A percentile compares a stretch with the other conserved stretches of the same genome.
Conservation (phyloP, 2,113 vertebrate species). For the Hyperoodon ampullatus region DNA sequence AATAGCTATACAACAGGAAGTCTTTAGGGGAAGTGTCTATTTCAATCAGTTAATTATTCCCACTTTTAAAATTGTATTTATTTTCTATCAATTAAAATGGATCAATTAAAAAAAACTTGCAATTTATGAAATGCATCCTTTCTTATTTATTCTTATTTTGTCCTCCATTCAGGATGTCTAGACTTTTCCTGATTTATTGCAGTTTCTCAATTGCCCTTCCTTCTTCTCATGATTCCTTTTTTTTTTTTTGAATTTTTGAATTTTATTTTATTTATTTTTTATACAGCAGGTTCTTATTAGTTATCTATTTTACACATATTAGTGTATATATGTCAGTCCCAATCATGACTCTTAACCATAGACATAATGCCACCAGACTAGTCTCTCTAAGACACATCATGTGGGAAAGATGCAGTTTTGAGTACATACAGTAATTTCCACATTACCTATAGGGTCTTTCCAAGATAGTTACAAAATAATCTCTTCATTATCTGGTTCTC, state of each 20-base stretch:
- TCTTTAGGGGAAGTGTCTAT: not conserved
- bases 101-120: not conserved
- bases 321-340: too few species aligned
- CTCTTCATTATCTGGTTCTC: not conserved
- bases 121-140: not conserved
- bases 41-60: conserved; percentile 21
- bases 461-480: not conserved
- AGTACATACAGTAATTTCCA: not conserved
- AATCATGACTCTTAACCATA: not conserved
- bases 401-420: not conserved
- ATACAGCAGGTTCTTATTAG: too few species aligned
- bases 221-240: not conserved
- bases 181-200: not conserved
- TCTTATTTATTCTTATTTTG: not conserved
- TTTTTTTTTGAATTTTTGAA: too few species aligned
- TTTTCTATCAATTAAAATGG: not conserved
- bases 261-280: too few species aligned
- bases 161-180: not conserved
- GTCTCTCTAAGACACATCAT: not conserved
- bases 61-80: not conserved
- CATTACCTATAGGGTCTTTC: not conserved
- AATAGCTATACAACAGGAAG: not conserved
- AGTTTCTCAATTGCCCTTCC: not conserved
- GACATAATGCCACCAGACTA: not conserved
- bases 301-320: too few species aligned